These are phyloP conservation scores for Rugalucina vietnamica DNA, from an alignment of 2,888 invertebrate genomes.

Conservation along the genomic window DNA sequence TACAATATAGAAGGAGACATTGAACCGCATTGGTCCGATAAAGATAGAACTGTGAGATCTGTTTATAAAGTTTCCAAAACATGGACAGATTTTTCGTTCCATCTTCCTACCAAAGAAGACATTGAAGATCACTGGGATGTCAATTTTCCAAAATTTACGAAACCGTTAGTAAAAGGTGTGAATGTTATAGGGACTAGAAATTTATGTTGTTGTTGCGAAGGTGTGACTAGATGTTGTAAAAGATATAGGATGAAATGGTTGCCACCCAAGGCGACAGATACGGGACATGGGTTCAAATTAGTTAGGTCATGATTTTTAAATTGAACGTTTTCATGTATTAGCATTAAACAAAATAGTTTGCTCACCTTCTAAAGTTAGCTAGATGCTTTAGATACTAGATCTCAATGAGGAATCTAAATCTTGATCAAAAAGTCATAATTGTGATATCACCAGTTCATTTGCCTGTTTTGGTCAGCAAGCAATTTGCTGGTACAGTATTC, in stretches of 20 bases:
- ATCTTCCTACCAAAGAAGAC: constrained; percentile 80
- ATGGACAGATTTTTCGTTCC: constrained; percentile 82
- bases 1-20: constrained; percentile 75
- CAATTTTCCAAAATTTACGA: constrained; percentile 78
- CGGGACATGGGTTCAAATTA: constrained; percentile 83
- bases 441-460: too few relatives aligned
- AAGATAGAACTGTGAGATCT: constrained; percentile 70
- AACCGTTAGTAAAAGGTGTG: constrained; percentile 76
- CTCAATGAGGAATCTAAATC: too few relatives aligned
- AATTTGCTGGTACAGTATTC: too few relatives aligned
- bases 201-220: constrained; percentile 77
- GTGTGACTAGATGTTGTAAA: constrained; percentile 75
- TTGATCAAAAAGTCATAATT: too few relatives aligned
- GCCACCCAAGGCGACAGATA: constrained; percentile 81
- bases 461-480: too few relatives aligned
- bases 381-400: too few relatives aligned
- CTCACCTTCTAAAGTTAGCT: too few relatives aligned
- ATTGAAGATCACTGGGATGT: constrained; percentile 80
- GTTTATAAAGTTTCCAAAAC: constrained; percentile 77
- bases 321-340: too few relatives aligned
- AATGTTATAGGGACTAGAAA: constrained; percentile 75
- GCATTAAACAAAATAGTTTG: too few relatives aligned
- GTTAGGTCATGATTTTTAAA: constrained; percentile 70
- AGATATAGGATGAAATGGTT: constrained; percentile 79
- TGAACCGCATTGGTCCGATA: constrained; percentile 73